Evolutionary conservation across 2,888 invertebrate species (phyloP).

Genomic region (Dolichomitus sp.): DNA sequence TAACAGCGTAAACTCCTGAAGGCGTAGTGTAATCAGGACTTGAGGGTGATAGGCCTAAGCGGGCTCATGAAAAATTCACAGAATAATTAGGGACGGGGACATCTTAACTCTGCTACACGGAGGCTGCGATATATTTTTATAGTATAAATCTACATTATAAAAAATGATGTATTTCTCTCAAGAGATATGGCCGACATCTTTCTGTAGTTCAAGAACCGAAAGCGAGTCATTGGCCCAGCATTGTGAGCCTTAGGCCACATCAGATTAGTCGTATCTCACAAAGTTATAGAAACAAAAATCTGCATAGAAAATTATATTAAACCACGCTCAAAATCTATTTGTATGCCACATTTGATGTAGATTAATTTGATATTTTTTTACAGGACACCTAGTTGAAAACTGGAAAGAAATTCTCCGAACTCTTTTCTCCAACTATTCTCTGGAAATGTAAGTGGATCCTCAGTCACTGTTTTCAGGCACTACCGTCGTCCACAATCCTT

Average conservation of each 20-base stretch:
- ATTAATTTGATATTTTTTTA: background rate
- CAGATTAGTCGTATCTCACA: background rate
- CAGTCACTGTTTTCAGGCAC: background rate
- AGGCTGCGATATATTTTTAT: too few species aligned
- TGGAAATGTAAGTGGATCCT: conserved; percentile 11
- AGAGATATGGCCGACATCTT: too few species aligned
- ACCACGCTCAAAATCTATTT: background rate
- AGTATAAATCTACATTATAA: too few species aligned
- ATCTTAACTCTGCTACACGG: too few species aligned
- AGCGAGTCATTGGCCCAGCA: too few species aligned
- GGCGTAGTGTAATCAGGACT: too few species aligned
- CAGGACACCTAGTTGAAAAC: background rate
- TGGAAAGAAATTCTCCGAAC: background rate
- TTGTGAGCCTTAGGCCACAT: background rate
- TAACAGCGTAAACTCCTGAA: too few species aligned
- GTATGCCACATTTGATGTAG: background rate
- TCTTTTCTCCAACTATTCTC: conserved; percentile 9
- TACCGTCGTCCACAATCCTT: conserved; percentile 26
- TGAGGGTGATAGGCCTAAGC: too few species aligned
- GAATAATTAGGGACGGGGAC: too few species aligned
- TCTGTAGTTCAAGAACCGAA: too few species aligned
- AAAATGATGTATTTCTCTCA: too few species aligned
- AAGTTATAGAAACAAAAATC: background rate
- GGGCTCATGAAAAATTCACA: too few species aligned
- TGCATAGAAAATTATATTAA: background rate